Evolutionary conservation across 1,140 invertebrate species (phyloP), one percentile per base, ranked within the genome.

Genomic region (Bombus ignitus): DNA sequence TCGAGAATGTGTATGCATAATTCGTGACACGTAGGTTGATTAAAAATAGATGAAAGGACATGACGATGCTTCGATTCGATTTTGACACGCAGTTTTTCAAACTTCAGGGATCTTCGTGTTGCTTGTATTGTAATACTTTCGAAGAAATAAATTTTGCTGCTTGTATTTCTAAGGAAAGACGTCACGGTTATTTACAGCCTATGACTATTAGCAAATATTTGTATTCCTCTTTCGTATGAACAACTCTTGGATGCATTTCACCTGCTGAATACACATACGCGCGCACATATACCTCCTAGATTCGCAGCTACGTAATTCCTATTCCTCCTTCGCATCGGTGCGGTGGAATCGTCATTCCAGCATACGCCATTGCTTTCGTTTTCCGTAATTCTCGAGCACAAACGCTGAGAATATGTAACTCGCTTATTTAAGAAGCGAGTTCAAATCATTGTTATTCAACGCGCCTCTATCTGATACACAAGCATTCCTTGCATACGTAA

Each of bases 181-280:
- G 53, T 85, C 68, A 81, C 39, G 13, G 18, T 53, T 81, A 81
- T 81, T 81, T 53, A 44, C 77, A 37, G 73, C n/a, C 62, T 42
- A 3, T 44, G 77, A 57, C 44, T 28, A 81, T 75, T 74, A 42
- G 62, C 71, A 57, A 81, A 85, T 81, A 57, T 74, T 85, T 81
- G 78, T 75, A 80, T 80, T 80, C 83, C 32, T 37, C 18, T 72
- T 65, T 62, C 68, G 35, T 79, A 4, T 18, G 13, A 9, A 22
- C 6, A 42, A n/a, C 42, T 71, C n/a, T n/a, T 32, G 76, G 47
- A 53, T 59, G 76, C 57, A 37, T 80, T 85, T 85, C 71, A 75
- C 77, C 78, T 65, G 59, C 81, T 72, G 70, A 74, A 74, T 53
- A 42, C 47, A 22, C 18, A 6, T 53, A 53, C 18, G 2, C 5